A percentile compares a stretch with the other conserved stretches of the same genome.
These are phyloP conservation scores for Catocala nupta DNA, from an alignment of 2,888 invertebrate genomes.

Conservation along the genomic window DNA sequence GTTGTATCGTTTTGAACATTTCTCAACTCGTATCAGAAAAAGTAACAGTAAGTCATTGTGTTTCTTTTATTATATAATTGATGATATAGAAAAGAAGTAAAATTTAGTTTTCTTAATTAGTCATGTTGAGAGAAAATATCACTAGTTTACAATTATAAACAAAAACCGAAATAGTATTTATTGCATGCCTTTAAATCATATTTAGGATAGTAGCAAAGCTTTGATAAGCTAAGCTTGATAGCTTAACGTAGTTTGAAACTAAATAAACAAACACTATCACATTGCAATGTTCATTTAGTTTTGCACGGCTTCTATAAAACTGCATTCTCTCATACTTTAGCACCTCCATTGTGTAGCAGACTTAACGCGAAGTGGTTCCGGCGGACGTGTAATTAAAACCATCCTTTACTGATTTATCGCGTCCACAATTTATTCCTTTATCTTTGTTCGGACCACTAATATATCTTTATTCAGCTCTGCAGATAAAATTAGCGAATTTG, in stretches of 20 bases:
- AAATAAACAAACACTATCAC: not conserved
- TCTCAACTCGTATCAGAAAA: too few species aligned
- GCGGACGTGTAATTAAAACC: slow-evolving; percentile 84
- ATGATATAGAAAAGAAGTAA: too few species aligned
- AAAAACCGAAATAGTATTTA: too few species aligned
- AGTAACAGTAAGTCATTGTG: too few species aligned
- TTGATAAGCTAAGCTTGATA: too few species aligned
- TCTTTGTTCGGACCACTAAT: slow-evolving; percentile 83
- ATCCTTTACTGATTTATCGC: slow-evolving; percentile 85
- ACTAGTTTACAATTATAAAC: too few species aligned
- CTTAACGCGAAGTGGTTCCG: slow-evolving; percentile 59
- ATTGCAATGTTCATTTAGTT: not conserved
- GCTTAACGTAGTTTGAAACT: too few species aligned
- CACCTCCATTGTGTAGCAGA: slow-evolving; percentile 42
- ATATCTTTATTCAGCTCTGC: slow-evolving; percentile 82
- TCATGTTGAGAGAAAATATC: too few species aligned
- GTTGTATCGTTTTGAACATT: too few species aligned
- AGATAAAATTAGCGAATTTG: slow-evolving; percentile 85
- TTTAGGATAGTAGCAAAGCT: not conserved
- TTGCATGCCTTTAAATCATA: too few species aligned
- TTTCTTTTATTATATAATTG: too few species aligned
- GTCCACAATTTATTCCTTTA: slow-evolving; percentile 86
- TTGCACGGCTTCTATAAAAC: not conserved
- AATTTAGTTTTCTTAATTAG: too few species aligned
- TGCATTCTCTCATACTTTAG: not conserved